Percentiles rank a stretch among this genome's conserved stretches.
phyloP scores from a whole-genome alignment of 2,888 invertebrate species.

The Alloscopus bannaensis region DNA sequence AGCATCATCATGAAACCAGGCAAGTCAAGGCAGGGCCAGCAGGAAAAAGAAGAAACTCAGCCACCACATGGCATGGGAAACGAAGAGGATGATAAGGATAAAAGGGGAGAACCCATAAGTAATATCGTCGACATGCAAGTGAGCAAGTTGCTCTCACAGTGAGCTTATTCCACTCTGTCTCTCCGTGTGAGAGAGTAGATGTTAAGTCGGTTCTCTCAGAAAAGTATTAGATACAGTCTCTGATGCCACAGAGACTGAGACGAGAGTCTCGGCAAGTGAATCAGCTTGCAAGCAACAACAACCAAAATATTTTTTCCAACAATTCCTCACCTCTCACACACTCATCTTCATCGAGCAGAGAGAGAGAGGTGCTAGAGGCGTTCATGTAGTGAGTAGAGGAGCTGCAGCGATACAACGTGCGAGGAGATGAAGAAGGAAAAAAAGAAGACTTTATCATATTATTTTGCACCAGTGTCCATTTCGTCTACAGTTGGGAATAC shows the following conservation, averaged over 20 bases:
- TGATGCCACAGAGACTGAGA: constrained; percentile 36
- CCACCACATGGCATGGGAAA: constrained; percentile 54
- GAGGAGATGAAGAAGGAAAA: not conserved
- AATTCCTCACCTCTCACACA: constrained; percentile 22
- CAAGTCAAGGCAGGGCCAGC: constrained; percentile 46
- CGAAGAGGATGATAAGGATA: constrained; percentile 36
- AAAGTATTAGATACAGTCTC: not conserved
- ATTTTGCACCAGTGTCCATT: constrained; percentile 40
- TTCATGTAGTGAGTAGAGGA: not conserved
- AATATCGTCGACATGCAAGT: constrained; percentile 7
- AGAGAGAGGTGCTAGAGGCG: no score
- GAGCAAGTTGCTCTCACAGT: constrained; percentile 28
- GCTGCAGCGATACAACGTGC: not conserved
- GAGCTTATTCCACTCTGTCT: no score
- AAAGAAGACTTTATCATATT: constrained; percentile 23
- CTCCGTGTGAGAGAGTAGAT: not conserved
- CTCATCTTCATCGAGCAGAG: not conserved
- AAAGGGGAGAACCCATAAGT: constrained; percentile 24
- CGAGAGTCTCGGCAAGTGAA: constrained; percentile 45
- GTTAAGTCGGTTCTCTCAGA: not conserved
- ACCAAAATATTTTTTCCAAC: constrained; percentile 36
- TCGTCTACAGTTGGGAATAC: constrained; percentile 58
- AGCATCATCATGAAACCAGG: constrained; percentile 21
- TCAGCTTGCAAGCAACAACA: constrained; percentile 35
- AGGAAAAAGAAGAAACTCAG: constrained; percentile 41